phyloP scores from a whole-genome alignment of 2,888 invertebrate genomes.

The Ecliptopera silaceata region DNA sequence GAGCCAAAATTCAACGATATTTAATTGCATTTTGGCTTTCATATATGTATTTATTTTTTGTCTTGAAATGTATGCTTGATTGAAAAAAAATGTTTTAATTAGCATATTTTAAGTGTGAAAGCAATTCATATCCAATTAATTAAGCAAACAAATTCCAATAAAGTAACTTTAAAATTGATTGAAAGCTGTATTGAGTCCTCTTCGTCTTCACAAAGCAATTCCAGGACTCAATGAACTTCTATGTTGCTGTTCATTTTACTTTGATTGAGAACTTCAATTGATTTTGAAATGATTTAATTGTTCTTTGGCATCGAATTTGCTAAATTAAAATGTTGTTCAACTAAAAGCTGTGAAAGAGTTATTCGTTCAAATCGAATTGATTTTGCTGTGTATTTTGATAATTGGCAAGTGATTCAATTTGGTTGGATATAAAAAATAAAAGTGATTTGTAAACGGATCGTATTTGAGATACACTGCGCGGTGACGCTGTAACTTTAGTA shows the following conservation, averaged over 20 bases:
- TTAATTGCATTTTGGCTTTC: no score
- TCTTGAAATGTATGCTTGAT: no score
- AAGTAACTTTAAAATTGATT: conserved; percentile 48
- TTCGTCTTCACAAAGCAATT: conserved; percentile 39
- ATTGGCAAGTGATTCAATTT: no score
- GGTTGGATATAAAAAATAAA: no score
- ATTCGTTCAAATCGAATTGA: background rate
- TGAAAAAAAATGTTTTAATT: no score
- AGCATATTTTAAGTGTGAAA: conserved; percentile 32
- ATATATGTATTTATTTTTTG: no score
- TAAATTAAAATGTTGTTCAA: conserved; percentile 9
- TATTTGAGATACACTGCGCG: no score
- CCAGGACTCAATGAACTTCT: conserved; percentile 32
- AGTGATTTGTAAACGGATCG: no score
- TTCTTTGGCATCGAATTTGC: conserved; percentile 20
- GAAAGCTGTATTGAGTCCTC: conserved; percentile 41
- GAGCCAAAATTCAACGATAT: no score
- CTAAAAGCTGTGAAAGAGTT: background rate
- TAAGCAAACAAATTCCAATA: conserved; percentile 49
- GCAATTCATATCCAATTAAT: conserved; percentile 46
- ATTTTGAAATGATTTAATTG: conserved; percentile 34
- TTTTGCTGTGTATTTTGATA: background rate
- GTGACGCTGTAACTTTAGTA: no score
- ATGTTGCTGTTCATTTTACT: conserved; percentile 47
- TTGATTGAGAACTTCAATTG: conserved; percentile 38